Evolutionary conservation across 2,888 invertebrate genomes (phyloP), one percentile per base, ranked within the genome.

Genomic region (Ditula angustiorana): DNA sequence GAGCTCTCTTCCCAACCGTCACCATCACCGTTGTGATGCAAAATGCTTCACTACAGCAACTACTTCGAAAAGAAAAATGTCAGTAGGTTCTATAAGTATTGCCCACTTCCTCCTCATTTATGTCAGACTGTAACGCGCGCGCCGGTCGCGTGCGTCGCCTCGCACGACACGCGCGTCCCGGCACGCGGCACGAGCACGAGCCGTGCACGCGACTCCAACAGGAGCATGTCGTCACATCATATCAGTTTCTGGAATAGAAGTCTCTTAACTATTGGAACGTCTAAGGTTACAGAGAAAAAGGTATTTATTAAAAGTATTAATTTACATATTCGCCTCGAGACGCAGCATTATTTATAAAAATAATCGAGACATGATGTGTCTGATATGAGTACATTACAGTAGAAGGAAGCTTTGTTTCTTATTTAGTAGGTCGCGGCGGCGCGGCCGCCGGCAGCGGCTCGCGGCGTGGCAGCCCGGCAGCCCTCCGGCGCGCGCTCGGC

Each of bases 251-350:
- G 56, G 7, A 56, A 56, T 62, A 62, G 28, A 62, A 41, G 37
- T 56, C 56, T 49, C 62, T 62, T 62, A 62, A 62, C 56, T 62
- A 62, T 37, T 41, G 56, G 49, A 62, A 56, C 62, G 55, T 56
- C 62, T 56, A 56, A 41, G 49, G 56, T 61, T 56, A 56, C 26
- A 37, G 49, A 56, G 62, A 62, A 56, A 56, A 56, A 62, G 49
- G 52, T 37, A 60, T 41, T 50, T 35, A 30, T 52, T 56, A 56
- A 47, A 52, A 50, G 28, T 50, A 26, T 50, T 30, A 49, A 50
- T 30, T 35, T 50, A 50, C 50, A 11, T 30, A 49, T 41, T 28
- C 56, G 35, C 24, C 33, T 41, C 30, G 50, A 44, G n/a, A n/a
- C n/a, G n/a, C n/a, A n/a, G 30, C 33, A 41, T 30, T 28, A 33